Base-by-base conservation (phyloP, 2,797 vertebrate species). In the Astyanax mexicanus region DNA sequence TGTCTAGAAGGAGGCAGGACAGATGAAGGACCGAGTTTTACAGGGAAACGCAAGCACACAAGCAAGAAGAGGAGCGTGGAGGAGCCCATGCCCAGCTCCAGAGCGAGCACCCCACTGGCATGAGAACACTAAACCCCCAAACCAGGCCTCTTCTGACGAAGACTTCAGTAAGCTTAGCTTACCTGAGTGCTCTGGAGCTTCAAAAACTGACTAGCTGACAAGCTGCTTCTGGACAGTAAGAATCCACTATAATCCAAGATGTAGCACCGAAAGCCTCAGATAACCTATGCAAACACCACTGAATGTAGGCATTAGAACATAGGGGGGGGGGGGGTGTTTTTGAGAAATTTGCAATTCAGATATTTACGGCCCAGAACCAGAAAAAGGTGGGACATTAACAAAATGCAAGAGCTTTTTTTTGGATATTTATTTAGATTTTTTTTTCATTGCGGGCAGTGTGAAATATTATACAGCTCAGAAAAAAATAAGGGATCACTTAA, bases 41-140 rank as follows among this genome's bases (percentile, higher is more conserved):
- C 67, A 19, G 83, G 87, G 19, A 90, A 90, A 84, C 89, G 86
- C 80, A 92, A 91, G 74, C 86, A 87, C 81, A 80, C 75, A 61
- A 86, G 83, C 81, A 89, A 90, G 73, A 89, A 89, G 66, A 89
- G 82, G 79, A 84, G 70, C 0, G 5, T 68, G 67, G 82, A 81
- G 49, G 83, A 87, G 11, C 49, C 75, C 13, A 76, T 75, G 13
- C 32, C 21, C 0, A 27, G 77, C 6, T 80, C 77, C 52, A 78
- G 83, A 40, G 78, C 83, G 0, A 66, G 40, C 7, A 76, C 68
- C 0, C 82, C 72, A 0, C 54, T 86, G 65, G 81, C 83, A 0
- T 86, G 86, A 19, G 73, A 19, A 25, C 44, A 1, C 75, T 78
- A 57, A 49, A 51, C 15, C 15, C 27, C 21, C 49, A 21, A 75